Evolutionary conservation across 37 sponge, comb jelly and placozoan genomes (phyloP), one percentile per base, ranked within the genome.

Genomic region (Bolinopsis microptera): DNA sequence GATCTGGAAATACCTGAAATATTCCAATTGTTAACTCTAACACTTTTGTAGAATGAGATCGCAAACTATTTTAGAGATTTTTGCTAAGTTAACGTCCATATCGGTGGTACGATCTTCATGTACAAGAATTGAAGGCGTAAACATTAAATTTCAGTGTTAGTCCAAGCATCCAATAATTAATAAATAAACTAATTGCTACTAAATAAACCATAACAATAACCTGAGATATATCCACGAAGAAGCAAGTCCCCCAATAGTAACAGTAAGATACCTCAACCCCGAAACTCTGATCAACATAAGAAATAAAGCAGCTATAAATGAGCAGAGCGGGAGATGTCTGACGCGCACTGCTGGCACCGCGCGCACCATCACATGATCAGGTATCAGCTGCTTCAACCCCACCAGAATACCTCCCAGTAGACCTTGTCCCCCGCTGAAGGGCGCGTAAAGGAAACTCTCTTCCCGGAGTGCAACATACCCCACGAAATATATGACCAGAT

Each of bases 151-250:
- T n/a, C n/a, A n/a, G n/a, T n/a, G n/a, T n/a, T n/a, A n/a, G n/a
- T n/a, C n/a, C n/a, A n/a, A n/a, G n/a, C n/a, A n/a, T n/a, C n/a
- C n/a, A n/a, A n/a, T n/a, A n/a, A n/a, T n/a, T n/a, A n/a, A n/a
- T n/a, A n/a, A n/a, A n/a, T n/a, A n/a, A n/a, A n/a, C n/a, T n/a
- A n/a, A n/a, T n/a, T n/a, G n/a, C n/a, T n/a, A n/a, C n/a, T n/a
- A n/a, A n/a, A n/a, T n/a, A n/a, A n/a, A n/a, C n/a, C n/a, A n/a
- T n/a, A n/a, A n/a, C n/a, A n/a, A n/a, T n/a, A 22, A 72, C 35
- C 90, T 86, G 40, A 86, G 90, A 86, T 86, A 86, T 5, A 86
- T 41, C 90, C 90, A 86, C 2, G 90, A 40, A 5, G 90, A 22
- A 16, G 90, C 40, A 40, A 86, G 61, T 22, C 90, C 90, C n/a